Conservation (phyloP, 2,888 invertebrate genomes). For the Teleiodes luculella region DNA sequence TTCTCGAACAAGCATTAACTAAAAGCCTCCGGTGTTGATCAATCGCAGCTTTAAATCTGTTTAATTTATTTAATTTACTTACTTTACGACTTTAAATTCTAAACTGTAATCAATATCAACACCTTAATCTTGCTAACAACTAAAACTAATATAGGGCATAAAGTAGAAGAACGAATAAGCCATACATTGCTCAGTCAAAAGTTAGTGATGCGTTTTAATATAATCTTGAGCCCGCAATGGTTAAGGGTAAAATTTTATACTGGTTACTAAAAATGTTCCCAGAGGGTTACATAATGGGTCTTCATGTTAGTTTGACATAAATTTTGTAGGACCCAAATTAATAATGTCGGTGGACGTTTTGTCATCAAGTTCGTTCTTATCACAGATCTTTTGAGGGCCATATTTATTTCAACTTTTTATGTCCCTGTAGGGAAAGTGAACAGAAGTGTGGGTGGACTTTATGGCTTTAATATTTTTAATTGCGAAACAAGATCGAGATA, state of each 20-base stretch:
- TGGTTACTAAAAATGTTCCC: too few relatives aligned
- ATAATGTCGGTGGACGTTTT: slow-evolving; percentile 42
- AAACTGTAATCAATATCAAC: slow-evolving; percentile 55
- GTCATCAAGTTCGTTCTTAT: slow-evolving; percentile 42
- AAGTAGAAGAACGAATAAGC: too few relatives aligned
- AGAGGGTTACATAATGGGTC: background rate
- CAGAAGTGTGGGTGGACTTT: slow-evolving; percentile 29
- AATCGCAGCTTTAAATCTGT: slow-evolving; percentile 49
- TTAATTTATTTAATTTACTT: slow-evolving; percentile 48
- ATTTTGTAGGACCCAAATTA: slow-evolving; percentile 55
- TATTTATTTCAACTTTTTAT: slow-evolving; percentile 32
- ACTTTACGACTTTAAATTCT: slow-evolving; percentile 38
- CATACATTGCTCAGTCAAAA: background rate
- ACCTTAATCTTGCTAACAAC: background rate
- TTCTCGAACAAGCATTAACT: slow-evolving; percentile 25
- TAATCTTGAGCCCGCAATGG: background rate
- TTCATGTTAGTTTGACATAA: slow-evolving; percentile 45
- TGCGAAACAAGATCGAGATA: slow-evolving; percentile 7
- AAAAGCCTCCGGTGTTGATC: slow-evolving; percentile 42
- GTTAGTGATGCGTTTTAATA: too few relatives aligned
- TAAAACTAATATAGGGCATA: background rate
- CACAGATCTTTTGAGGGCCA: slow-evolving; percentile 25
- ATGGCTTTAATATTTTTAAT: slow-evolving; percentile 28
- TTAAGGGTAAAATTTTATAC: background rate
- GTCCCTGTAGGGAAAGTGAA: slow-evolving; percentile 18